Conservation (phyloP, 1,140 invertebrate genomes). For the Asobara japonica region DNA sequence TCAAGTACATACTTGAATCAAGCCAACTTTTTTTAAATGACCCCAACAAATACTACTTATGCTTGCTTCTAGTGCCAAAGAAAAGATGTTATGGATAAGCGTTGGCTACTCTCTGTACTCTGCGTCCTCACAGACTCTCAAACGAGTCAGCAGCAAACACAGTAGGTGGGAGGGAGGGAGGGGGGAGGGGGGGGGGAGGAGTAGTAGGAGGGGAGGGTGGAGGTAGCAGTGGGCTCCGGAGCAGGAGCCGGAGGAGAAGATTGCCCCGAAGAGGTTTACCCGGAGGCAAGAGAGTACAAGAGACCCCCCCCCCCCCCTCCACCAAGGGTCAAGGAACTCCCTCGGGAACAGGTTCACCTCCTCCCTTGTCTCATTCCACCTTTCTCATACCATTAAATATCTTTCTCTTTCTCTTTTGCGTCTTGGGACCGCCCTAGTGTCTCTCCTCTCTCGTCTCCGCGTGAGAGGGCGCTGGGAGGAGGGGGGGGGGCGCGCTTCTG, state of each 20-base stretch:
- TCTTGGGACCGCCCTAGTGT: constrained; percentile 15
- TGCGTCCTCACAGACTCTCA: not conserved
- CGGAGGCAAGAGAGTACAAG: constrained; percentile 14
- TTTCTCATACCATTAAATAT: constrained; percentile 17
- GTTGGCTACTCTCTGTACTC: constrained; percentile 37
- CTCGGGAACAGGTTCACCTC: constrained; percentile 67
- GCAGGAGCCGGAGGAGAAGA: constrained; percentile 17
- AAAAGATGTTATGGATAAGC: not conserved
- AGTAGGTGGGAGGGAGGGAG: not conserved
- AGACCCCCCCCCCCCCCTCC: constrained; percentile 42
- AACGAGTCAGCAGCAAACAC: constrained; percentile 8
- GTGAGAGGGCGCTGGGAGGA: not conserved
- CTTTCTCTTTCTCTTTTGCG: constrained; percentile 27
- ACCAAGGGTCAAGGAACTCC: constrained; percentile 66
- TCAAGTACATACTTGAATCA: too few species aligned
- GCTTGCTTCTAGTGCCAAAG: not conserved
- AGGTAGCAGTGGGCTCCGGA: constrained; percentile 44
- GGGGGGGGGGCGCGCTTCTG: not conserved
- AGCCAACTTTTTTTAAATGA: too few species aligned
- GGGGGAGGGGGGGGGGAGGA: not conserved
- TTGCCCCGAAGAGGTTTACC: constrained; percentile 14
- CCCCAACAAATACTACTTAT: too few species aligned
- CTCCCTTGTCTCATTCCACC: constrained; percentile 44
- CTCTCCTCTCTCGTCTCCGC: constrained; percentile 17
- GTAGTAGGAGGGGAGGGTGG: constrained; percentile 33